These are phyloP conservation scores for Cepphus grylle DNA, from an alignment of 2,113 vertebrate species.

Conservation along the genomic window DNA sequence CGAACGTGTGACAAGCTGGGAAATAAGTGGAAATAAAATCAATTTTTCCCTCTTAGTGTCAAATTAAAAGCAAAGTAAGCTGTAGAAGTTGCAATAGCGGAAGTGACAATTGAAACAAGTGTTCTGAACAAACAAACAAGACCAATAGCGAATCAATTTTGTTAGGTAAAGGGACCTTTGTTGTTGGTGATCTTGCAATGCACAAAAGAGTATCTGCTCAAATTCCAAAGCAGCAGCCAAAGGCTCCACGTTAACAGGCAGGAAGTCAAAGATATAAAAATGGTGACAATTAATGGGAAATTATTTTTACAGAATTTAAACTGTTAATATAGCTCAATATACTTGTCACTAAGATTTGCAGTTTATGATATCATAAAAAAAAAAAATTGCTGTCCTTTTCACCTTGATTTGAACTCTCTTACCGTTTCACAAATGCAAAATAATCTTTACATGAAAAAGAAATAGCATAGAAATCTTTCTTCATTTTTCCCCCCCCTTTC, in stretches of 20 bases:
- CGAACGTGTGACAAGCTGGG: not conserved
- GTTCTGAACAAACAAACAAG: not conserved
- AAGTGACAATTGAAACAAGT: conserved; percentile 17
- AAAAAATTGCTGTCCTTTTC: not conserved
- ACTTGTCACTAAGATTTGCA: not conserved
- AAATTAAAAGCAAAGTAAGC: conserved; percentile 49
- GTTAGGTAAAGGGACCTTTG: not conserved
- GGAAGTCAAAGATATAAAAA: not conserved
- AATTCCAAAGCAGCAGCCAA: not conserved
- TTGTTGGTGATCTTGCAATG: not conserved
- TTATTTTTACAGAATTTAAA: not conserved
- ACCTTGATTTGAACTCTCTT: not conserved
- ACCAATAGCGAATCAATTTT: not conserved
- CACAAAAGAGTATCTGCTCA: not conserved
- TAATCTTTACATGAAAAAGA: not conserved
- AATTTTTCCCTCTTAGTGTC: conserved; percentile 37
- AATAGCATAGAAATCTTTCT: not conserved
- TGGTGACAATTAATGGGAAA: not conserved
- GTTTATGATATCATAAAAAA: not conserved
- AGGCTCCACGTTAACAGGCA: not conserved
- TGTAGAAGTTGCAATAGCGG: not conserved
- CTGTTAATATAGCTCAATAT: not conserved
- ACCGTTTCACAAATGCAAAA: not conserved
- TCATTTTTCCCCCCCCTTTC: not conserved
- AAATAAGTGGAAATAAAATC: conserved; percentile 54